Evolutionary conservation across 2,888 invertebrate genomes (phyloP).

Genomic region (Norana najaformis): DNA sequence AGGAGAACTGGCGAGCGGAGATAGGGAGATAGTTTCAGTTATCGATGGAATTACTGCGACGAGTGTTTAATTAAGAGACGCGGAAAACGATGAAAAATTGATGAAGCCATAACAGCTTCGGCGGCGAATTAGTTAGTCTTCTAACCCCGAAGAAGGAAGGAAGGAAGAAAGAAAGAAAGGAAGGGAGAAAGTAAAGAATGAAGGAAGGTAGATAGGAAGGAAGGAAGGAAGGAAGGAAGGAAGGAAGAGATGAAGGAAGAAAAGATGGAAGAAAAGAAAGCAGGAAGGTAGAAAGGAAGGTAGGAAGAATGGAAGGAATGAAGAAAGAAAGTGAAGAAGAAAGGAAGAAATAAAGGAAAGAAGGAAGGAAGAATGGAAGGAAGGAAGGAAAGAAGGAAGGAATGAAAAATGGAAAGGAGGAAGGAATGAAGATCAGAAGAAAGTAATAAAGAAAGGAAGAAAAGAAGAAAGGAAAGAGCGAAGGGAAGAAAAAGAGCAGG

Average conservation of each 20-base stretch:
- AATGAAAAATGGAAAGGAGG: background rate
- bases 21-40: background rate
- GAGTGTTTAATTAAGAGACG: background rate
- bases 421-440: too few species aligned
- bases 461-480: background rate
- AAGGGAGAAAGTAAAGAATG: background rate
- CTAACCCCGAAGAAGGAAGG: background rate
- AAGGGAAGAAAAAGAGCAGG: too few species aligned
- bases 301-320: background rate
- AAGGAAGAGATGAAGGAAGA: background rate
- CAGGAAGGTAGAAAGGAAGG: background rate
- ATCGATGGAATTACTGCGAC: background rate
- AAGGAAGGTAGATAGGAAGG: background rate
- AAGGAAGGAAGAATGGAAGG: background rate
- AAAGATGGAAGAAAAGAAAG: background rate
- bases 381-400: background rate
- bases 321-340: background rate
- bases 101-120: background rate
- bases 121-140: background rate
- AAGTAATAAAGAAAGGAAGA: too few species aligned
- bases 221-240: background rate
- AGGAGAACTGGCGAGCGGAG: background rate
- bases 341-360: background rate
- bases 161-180: background rate
- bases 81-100: conserved; percentile 6